Conservation (phyloP, 92 coral and sea anemone genomes). For the Hydrozoanthus gracilis region DNA sequence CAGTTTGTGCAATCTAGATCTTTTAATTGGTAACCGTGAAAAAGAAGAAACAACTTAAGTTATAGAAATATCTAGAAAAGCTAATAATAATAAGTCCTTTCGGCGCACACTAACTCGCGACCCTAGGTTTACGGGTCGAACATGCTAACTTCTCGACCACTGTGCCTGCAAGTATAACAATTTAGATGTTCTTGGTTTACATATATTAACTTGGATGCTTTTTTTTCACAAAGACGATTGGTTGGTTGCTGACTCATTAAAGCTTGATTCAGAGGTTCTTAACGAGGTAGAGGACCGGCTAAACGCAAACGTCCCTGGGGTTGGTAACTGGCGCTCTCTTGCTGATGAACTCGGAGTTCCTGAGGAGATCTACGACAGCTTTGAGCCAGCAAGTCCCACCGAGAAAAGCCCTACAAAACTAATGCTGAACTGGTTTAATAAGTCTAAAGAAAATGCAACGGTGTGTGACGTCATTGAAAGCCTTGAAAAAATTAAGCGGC, state of each 20-base stretch:
- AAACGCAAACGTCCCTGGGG: not conserved
- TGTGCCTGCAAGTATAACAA: too few species aligned
- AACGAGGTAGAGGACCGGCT: constrained; percentile 18
- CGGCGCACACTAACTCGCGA: too few species aligned
- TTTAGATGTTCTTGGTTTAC: too few species aligned
- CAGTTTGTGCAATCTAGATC: too few species aligned
- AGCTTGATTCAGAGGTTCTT: not conserved
- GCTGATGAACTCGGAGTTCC: not conserved
- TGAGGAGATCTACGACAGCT: not conserved
- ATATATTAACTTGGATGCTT: too few species aligned
- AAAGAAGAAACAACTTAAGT: too few species aligned
- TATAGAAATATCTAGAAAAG: too few species aligned
- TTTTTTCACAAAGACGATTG: not conserved
- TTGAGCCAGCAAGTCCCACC: not conserved
- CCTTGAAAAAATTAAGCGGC: not conserved
- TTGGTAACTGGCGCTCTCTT: constrained; percentile 30
- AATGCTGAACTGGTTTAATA: constrained; percentile 1
- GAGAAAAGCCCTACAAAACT: constrained; percentile 9
- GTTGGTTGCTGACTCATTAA: not conserved
- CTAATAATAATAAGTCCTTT: too few species aligned
- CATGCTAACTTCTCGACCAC: too few species aligned
- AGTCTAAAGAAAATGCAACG: not conserved
- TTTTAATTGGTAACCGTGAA: too few species aligned
- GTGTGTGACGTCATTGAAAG: constrained; percentile 1
- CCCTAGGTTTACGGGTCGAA: too few species aligned